Evolutionary conservation across 2,888 invertebrate genomes (phyloP), one percentile per base, ranked within the genome.

Genomic region (Conistra vaccinii): DNA sequence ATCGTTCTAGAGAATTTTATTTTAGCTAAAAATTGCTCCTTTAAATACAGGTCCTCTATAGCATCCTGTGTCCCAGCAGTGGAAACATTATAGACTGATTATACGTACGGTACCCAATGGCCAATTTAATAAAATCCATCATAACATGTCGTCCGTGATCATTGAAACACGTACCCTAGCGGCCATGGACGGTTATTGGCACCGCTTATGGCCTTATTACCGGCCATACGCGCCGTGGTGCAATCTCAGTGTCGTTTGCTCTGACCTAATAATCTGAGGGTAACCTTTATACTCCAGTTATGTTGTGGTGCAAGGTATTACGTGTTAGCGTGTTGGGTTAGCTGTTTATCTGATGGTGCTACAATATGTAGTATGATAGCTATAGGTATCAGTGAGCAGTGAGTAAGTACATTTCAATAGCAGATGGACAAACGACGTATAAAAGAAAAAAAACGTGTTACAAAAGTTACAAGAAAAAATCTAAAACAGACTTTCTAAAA

Each of bases 201-300:
- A 69, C 72, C 84, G 65, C 80, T 85, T 86, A 84, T 73, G 69
- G 61, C 60, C 74, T 65, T 80, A 74, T 86, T 83, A 80, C 79
- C 63, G 69, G 69, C 71, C 66, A 69, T 79, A 68, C 84, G 77
- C 67, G 68, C 55, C 73, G 63, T 58, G 70, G 72, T 81, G 73
- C 70, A 84, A 86, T 84, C 78, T 86, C 84, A 69, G 74, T 82
- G 85, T 86, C 86, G 76, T 86, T 85, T 72, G 74, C 58, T 51
- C 82, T 83, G 86, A 80, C 86, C 85, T 84, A 78, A 85, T 86
- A 86, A 85, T 85, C 82, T 74, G 60, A 39, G 69, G 62, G 84
- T 82, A 84, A 82, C 84, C 80, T 78, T 78, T 78, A 81, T 74
- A 74, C 65, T 67, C 73, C 74, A 76, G 82, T 80, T 85, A 71